Evolutionary conservation across 2,113 vertebrate genomes (phyloP), one percentile per base, ranked within the genome.

Genomic region (Alectura lathami): DNA sequence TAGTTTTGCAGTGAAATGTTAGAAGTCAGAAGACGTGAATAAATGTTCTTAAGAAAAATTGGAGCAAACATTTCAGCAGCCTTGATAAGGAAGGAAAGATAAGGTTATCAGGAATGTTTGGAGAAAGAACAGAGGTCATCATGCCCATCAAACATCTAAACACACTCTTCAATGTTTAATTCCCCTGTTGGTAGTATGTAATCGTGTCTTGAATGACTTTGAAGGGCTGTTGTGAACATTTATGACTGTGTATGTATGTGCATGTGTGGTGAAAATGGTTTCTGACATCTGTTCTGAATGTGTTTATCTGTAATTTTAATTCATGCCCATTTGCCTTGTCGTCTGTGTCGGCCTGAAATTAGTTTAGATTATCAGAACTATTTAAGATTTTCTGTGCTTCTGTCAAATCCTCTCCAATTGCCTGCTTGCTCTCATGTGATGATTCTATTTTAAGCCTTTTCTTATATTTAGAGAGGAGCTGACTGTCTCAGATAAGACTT

Each of bases 281-380:
- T 91, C 89, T 96, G 15, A 96, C 96, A 95, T 96, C 94, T 96
- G 91, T 96, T 97, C 77, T 86, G 69, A 96, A 63, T 43, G 81
- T 87, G 38, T 94, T 96, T 86, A 86, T 97, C 89, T 96, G 91
- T 96, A 90, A 96, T 96, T 97, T 94, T 97, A 97, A 95, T 90
- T 97, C 86, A 77, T 94, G 83, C 77, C 96, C 78, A 73, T 91
- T 97, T 96, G 73, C 81, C 84, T 94, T 93, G 85, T 97, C 94
- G 63, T 96, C 91, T 97, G 81, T 88, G 62, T 86, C 81, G 50
- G 66, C 73, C 53, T 78, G 88, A 94, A 96, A 96, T 97, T 89
- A 94, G 77, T 92, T 94, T 85, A 92, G 74, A 91, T 95, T 86
- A 97, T 97, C 87, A 89, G 88, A 89, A 63, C 78, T 95, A 73